Conservation (phyloP, 2,797 vertebrate species). For the Vespertilio murinus region DNA sequence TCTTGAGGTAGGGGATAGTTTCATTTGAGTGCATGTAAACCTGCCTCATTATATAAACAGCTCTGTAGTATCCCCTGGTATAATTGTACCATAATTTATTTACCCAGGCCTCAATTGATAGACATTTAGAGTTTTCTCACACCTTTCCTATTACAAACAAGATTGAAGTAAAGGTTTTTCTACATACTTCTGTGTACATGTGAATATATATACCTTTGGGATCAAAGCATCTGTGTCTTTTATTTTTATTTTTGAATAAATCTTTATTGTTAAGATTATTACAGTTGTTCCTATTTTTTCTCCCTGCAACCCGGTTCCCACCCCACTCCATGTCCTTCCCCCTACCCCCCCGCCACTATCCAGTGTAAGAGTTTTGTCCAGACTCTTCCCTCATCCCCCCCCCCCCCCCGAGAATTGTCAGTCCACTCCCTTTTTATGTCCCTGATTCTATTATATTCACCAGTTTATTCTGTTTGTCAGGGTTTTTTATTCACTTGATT, state of each 20-base stretch:
- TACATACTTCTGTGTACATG: neutral
- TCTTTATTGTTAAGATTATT: too few species aligned
- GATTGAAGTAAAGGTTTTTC: conserved; percentile 37
- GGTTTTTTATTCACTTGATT: too few species aligned
- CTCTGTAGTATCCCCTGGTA: neutral
- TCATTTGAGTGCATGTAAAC: conserved; percentile 20
- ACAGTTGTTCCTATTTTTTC: too few species aligned
- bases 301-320: too few species aligned
- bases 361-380: too few species aligned
- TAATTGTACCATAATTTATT: conserved; percentile 26
- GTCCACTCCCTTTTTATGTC: too few species aligned
- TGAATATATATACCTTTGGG: conserved; percentile 6
- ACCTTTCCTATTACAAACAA: conserved; percentile 1
- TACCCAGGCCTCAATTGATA: neutral
- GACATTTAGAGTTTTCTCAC: neutral
- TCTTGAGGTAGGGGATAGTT: neutral
- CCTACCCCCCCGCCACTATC: too few species aligned
- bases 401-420: too few species aligned
- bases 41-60: conserved; percentile 25
- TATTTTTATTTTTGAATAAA: neutral
- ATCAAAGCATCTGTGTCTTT: conserved; percentile 32
- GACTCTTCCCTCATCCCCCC: too few species aligned
- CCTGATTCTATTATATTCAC: too few species aligned
- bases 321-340: too few species aligned
- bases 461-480: too few species aligned